These are phyloP conservation scores for Fistularia commersonii DNA, from an alignment of 2,797 vertebrate genomes.

Conservation along the genomic window DNA sequence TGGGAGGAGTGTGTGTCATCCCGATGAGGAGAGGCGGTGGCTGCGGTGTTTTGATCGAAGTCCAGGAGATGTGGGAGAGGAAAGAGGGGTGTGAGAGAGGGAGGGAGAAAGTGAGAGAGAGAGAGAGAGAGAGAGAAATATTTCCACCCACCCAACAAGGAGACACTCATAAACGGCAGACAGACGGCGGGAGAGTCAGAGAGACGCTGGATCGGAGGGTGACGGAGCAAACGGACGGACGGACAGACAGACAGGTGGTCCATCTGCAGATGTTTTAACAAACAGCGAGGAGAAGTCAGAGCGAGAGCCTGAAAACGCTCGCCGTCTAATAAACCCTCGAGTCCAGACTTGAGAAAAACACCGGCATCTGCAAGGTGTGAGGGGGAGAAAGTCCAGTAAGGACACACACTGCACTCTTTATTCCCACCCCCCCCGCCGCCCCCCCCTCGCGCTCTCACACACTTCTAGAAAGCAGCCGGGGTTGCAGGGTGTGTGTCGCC, in stretches of 20 bases:
- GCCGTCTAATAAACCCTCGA: conserved; percentile 44
- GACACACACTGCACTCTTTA: conserved; percentile 23
- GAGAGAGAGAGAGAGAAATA: conserved; percentile 63
- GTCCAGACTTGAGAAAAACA: conserved; percentile 21
- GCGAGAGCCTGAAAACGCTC: conserved; percentile 29
- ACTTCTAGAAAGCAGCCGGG: conserved; percentile 1
- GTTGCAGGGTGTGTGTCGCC: conserved; percentile 33
- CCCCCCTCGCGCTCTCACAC: conserved; percentile 17
- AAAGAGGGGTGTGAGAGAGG: conserved; percentile 51
- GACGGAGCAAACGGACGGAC: conserved; percentile 62
- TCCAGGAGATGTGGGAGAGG: conserved; percentile 70
- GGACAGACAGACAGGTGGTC: conserved; percentile 40
- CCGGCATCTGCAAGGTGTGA: conserved; percentile 21
- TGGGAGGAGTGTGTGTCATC: conserved; percentile 68
- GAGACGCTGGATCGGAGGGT: conserved; percentile 60
- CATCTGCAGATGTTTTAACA: conserved; percentile 57
- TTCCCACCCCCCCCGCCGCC: conserved; percentile 11
- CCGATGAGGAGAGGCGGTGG: conserved; percentile 64
- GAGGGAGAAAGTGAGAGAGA: conserved; percentile 48
- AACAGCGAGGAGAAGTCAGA: conserved; percentile 47
- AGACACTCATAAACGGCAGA: conserved; percentile 77
- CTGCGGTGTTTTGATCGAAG: conserved; percentile 73
- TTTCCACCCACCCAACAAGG: conserved; percentile 79
- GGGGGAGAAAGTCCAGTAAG: conserved; percentile 36
- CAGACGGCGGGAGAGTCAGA: conserved; percentile 65